Conservation (phyloP, 1,140 invertebrate genomes). For the Lasioglossum albipes region DNA sequence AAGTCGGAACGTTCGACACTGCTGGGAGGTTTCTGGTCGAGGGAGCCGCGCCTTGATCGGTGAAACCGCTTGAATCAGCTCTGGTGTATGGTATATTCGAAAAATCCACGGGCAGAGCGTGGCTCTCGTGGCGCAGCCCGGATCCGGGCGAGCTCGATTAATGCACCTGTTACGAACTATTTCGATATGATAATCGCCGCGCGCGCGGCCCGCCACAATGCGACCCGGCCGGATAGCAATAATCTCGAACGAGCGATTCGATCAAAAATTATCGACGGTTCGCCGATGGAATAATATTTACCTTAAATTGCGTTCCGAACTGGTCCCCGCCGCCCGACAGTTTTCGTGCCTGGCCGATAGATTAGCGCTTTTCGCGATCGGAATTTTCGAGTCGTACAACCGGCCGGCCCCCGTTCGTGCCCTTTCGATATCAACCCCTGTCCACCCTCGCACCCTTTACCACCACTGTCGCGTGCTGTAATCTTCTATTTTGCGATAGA, state of each 20-base stretch:
- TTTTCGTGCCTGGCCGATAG: constrained; percentile 40
- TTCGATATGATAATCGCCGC: constrained; percentile 57
- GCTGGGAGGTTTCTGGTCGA: too few relatives aligned
- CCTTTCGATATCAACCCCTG: neutral
- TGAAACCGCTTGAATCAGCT: too few relatives aligned
- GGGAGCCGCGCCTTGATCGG: too few relatives aligned
- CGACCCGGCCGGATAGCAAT: constrained; percentile 49
- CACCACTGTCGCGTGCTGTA: neutral
- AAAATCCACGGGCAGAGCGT: neutral
- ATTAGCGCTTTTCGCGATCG: constrained; percentile 43
- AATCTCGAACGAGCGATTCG: constrained; percentile 60
- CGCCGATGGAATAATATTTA: constrained; percentile 62
- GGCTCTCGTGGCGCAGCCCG: constrained; percentile 4
- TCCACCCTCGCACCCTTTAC: too few relatives aligned
- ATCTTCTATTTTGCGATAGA: constrained; percentile 7
- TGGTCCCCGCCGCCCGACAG: constrained; percentile 2
- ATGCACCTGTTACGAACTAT: constrained; percentile 61
- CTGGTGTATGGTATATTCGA: constrained; percentile 21
- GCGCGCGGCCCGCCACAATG: constrained; percentile 38
- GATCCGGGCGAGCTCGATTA: constrained; percentile 43
- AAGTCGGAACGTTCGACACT: too few relatives aligned
- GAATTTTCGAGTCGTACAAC: constrained; percentile 28
- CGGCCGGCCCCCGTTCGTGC: neutral
- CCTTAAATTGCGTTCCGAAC: constrained; percentile 50
- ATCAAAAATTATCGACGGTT: constrained; percentile 61